Evolutionary conservation across 2,888 invertebrate genomes (phyloP).

Genomic region (Drosophila neotestacea): DNA sequence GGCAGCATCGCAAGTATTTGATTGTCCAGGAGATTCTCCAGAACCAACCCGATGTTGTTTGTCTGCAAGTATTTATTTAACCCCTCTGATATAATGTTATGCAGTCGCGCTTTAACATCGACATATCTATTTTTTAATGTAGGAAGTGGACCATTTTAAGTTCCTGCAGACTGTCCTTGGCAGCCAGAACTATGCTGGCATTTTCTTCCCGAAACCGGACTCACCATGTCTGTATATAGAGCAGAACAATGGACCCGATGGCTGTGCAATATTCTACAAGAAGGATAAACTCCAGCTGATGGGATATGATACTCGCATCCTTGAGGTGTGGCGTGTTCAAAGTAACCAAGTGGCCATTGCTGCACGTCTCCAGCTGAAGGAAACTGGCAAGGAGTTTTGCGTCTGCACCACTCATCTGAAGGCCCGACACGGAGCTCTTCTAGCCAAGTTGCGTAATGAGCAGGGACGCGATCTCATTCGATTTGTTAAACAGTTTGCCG

Average conservation of each 20-base stretch:
- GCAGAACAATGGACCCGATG: conserved; percentile 91
- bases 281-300: conserved; percentile 88
- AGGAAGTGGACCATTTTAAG: conserved; percentile 92
- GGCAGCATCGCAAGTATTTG: conserved; percentile 89
- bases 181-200: conserved; percentile 89
- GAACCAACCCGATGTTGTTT: conserved; percentile 89
- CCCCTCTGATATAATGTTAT: background rate
- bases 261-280: conserved; percentile 91
- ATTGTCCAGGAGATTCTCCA: conserved; percentile 90
- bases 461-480: conserved; percentile 89
- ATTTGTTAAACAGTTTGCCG: conserved; percentile 86
- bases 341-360: conserved; percentile 90
- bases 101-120: conserved; percentile 61
- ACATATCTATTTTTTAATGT: background rate
- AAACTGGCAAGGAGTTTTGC: conserved; percentile 87
- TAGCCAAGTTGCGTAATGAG: conserved; percentile 89
- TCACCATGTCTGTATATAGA: conserved; percentile 91
- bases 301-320: conserved; percentile 87
- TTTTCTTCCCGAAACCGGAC: conserved; percentile 91
- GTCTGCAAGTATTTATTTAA: conserved; percentile 87
- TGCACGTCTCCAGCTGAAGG: conserved; percentile 86
- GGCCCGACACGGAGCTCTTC: conserved; percentile 89
- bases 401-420: conserved; percentile 91
- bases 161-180: conserved; percentile 88
- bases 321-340: conserved; percentile 91